Evolutionary conservation across 2,113 vertebrate species (phyloP).

Genomic region (Ascaphus truei): DNA sequence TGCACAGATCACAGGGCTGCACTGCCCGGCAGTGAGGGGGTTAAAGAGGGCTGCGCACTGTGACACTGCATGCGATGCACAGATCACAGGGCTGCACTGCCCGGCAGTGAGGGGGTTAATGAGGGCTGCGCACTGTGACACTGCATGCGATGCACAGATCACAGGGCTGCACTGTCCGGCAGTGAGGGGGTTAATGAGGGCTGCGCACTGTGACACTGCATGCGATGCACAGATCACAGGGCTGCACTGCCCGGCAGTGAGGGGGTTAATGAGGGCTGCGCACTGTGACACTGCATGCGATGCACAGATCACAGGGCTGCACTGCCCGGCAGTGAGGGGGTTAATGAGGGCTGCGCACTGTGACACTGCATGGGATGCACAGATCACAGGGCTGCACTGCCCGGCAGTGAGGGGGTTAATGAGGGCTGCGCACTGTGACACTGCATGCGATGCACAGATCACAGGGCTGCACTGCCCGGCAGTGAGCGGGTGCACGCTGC

Average conservation of each 20-base stretch:
- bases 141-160: too few species aligned
- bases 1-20: too few species aligned
- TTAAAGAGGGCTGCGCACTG: too few species aligned
- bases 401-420: background rate
- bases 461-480: too few species aligned
- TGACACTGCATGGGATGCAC: background rate
- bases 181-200: too few species aligned
- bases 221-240: background rate
- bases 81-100: background rate
- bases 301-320: too few species aligned
- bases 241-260: background rate
- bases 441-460: too few species aligned
- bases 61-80: background rate
- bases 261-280: background rate
- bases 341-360: too few species aligned
- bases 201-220: too few species aligned
- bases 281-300: background rate
- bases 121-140: background rate
- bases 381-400: background rate
- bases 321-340: conserved; percentile 14
- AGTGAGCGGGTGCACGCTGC: conserved; percentile 10
- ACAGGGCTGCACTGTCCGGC: too few species aligned
- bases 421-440: background rate
- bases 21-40: conserved; percentile 14
- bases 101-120: background rate